These are phyloP conservation scores for Neoarius graeffei DNA, from an alignment of 2,113 vertebrate genomes.

Conservation along the genomic window DNA sequence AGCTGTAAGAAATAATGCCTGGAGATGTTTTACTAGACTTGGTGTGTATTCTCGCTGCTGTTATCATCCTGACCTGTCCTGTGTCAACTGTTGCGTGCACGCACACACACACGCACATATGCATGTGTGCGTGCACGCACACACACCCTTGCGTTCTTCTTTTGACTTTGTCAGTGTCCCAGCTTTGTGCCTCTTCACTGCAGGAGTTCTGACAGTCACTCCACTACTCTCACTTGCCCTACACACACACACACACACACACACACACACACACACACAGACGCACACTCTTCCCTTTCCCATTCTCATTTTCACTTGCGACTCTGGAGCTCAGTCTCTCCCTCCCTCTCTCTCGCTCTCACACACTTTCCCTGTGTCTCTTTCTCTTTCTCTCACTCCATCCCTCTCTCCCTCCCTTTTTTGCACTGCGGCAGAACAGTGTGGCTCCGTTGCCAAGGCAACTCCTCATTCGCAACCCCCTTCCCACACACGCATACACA, in stretches of 20 bases:
- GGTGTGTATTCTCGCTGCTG: conserved; percentile 22
- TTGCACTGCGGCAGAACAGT: conserved; percentile 80
- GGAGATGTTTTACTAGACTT: conserved; percentile 13
- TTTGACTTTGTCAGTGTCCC: conserved; percentile 46
- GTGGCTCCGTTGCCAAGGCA: conserved; percentile 83
- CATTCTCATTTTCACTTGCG: conserved; percentile 56
- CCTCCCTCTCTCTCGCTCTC: conserved; percentile 27
- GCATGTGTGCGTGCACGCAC: not conserved
- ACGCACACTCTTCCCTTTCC: conserved; percentile 28
- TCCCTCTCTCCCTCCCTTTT: conserved; percentile 50
- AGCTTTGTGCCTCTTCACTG: conserved; percentile 40
- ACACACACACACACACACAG: conserved; percentile 20
- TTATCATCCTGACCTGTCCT: conserved; percentile 12
- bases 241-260: not conserved
- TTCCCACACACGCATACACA: conserved; percentile 60
- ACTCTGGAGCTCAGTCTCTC: conserved; percentile 7
- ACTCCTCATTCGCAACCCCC: conserved; percentile 70
- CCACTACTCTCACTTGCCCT: not conserved
- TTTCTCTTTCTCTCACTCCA: conserved; percentile 29
- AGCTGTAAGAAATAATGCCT: not conserved
- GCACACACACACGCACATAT: not conserved
- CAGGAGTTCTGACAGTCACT: conserved; percentile 50
- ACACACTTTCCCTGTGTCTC: conserved; percentile 3
- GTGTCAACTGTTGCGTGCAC: not conserved
- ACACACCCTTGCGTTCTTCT: conserved; percentile 30